phyloP scores from a whole-genome alignment of 2,888 invertebrate species.

The Tupiocoris notatus region DNA sequence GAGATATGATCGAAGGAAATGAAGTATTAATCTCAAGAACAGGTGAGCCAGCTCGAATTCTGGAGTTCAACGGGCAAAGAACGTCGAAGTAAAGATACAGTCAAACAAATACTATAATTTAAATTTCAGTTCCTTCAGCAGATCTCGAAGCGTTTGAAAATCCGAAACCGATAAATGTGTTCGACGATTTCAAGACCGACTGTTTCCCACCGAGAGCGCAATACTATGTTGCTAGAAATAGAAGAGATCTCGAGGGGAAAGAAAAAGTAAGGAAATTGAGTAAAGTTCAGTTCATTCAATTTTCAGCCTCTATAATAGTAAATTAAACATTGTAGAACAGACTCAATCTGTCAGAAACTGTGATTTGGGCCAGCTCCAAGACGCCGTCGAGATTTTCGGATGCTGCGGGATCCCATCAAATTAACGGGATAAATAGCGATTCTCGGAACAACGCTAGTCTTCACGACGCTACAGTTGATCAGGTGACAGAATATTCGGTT shows the following conservation, averaged over 20 bases:
- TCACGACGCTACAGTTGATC: neutral
- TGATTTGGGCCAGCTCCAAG: slow-evolving; percentile 27
- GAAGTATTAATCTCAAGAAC: slow-evolving; percentile 26
- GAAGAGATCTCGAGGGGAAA: slow-evolving; percentile 36
- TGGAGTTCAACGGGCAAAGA: too few species aligned
- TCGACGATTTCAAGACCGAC: slow-evolving; percentile 48
- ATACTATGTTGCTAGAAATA: slow-evolving; percentile 42
- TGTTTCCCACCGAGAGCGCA: slow-evolving; percentile 47
- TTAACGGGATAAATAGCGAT: neutral
- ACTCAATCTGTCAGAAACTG: slow-evolving; percentile 15
- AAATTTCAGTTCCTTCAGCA: slow-evolving; percentile 28
- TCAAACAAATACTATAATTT: neutral
- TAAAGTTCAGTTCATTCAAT: too few species aligned
- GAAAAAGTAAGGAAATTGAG: too few species aligned
- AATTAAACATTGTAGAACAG: slow-evolving; percentile 5
- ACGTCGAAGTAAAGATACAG: neutral
- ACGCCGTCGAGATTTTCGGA: slow-evolving; percentile 19
- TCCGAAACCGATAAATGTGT: slow-evolving; percentile 33
- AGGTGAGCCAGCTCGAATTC: too few species aligned
- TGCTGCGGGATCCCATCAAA: neutral
- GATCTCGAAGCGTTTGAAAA: slow-evolving; percentile 42
- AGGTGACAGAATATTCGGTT: too few species aligned
- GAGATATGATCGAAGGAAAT: slow-evolving; percentile 12
- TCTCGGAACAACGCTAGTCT: neutral
- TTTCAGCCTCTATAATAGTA: neutral